These are phyloP conservation scores for Diachasma alloeum DNA, from an alignment of 1,140 invertebrate species.

Conservation along the genomic window DNA sequence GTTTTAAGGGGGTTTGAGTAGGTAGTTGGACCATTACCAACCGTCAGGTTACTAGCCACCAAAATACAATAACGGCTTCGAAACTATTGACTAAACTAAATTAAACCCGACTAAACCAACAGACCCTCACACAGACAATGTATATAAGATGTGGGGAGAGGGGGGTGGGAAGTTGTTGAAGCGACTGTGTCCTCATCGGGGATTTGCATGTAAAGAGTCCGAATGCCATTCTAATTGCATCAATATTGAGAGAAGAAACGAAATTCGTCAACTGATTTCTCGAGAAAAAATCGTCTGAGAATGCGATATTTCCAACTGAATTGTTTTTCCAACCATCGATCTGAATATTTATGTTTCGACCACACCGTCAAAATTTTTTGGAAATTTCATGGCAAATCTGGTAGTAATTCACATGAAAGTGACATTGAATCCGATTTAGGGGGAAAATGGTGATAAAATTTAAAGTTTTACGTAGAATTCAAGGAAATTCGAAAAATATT, in stretches of 20 bases:
- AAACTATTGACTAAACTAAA: slow-evolving; percentile 50
- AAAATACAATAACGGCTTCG: slow-evolving; percentile 44
- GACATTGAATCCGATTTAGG: too few species aligned
- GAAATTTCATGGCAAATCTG: too few species aligned
- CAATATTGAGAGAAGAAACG: neutral
- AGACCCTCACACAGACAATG: neutral
- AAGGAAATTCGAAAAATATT: too few species aligned
- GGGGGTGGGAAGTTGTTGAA: neutral
- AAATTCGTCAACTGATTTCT: neutral
- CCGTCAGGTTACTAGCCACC: slow-evolving; percentile 24
- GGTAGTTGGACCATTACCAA: slow-evolving; percentile 10
- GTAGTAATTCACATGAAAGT: too few species aligned
- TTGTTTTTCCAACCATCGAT: too few species aligned
- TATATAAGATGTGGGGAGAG: neutral
- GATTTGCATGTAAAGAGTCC: slow-evolving; percentile 30
- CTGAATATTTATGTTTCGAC: too few species aligned
- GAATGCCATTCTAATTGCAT: slow-evolving; percentile 11
- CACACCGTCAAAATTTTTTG: too few species aligned
- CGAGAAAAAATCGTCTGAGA: neutral
- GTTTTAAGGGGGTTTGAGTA: neutral
- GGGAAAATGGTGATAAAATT: too few species aligned
- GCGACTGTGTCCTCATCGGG: neutral
- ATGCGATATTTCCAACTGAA: too few species aligned
- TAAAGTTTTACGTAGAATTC: too few species aligned
- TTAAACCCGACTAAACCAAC: slow-evolving; percentile 46